Conservation (phyloP, 1,140 invertebrate species). For the Leptopilina clavipes region DNA sequence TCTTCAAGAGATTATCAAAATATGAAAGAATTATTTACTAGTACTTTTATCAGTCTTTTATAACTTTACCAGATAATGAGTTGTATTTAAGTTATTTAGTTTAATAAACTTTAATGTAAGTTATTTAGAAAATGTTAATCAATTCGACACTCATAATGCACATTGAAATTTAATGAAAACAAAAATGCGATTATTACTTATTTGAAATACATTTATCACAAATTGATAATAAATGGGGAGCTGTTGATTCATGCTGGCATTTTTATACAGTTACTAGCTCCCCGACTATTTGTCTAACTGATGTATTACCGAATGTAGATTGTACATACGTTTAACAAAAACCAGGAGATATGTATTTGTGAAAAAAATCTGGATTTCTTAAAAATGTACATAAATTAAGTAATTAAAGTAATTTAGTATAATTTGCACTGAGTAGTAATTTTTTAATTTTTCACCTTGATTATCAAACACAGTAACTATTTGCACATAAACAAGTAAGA, state of each 20-base stretch:
- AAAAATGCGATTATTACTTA: background rate
- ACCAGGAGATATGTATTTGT: background rate
- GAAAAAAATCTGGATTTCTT: background rate
- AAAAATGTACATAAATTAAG: background rate
- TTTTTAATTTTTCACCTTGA: background rate
- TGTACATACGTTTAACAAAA: conserved; percentile 49
- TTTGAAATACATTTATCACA: background rate
- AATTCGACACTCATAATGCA: background rate
- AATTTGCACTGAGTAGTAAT: background rate
- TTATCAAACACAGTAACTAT: background rate
- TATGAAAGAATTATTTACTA: too few relatives aligned
- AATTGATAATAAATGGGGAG: conserved; percentile 35
- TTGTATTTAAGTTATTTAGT: background rate
- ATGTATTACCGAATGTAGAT: conserved; percentile 49
- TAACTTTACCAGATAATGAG: background rate
- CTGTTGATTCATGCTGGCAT: too few relatives aligned
- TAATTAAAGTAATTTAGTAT: background rate
- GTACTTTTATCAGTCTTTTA: background rate
- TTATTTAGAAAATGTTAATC: background rate
- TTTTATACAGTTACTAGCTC: too few relatives aligned
- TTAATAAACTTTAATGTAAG: background rate
- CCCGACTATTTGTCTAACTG: conserved; percentile 49
- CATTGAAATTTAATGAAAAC: background rate
- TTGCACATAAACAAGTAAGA: background rate
- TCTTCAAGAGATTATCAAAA: too few relatives aligned